Conservation (phyloP, 2,113 vertebrate genomes). For the Entelurus aequoreus region DNA sequence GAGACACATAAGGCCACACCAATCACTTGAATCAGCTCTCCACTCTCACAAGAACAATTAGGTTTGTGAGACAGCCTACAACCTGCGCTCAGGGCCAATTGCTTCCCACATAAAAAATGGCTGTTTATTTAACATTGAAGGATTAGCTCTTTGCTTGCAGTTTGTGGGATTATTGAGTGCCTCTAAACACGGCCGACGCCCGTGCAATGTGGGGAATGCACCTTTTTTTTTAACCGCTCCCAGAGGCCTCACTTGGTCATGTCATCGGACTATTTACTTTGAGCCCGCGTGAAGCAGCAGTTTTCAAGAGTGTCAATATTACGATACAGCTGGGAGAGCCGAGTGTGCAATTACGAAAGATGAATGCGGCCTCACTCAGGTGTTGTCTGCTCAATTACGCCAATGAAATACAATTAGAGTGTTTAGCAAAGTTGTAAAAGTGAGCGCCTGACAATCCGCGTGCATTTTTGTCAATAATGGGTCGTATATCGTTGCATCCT, state of each 20-base stretch:
- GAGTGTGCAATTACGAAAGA: slow-evolving; percentile 22
- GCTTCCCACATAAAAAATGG: slow-evolving; percentile 38
- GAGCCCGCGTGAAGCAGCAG: slow-evolving; percentile 31
- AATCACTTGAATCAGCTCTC: slow-evolving; percentile 48
- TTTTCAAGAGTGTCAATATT: slow-evolving; percentile 39
- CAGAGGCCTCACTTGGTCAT: slow-evolving; percentile 37
- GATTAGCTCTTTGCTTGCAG: slow-evolving; percentile 38
- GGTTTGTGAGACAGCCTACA: slow-evolving; percentile 28
- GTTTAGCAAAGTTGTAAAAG: slow-evolving; percentile 18
- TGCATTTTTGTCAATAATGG: slow-evolving; percentile 3
- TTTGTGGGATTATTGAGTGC: slow-evolving; percentile 47
- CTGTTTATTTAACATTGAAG: slow-evolving; percentile 51
- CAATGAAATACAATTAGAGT: slow-evolving; percentile 4
- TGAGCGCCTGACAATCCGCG: slow-evolving; percentile 1
- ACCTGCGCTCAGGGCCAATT: slow-evolving; percentile 19
- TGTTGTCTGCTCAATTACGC: slow-evolving; percentile 2
- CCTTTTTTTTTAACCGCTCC: slow-evolving; percentile 47
- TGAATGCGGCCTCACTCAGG: slow-evolving; percentile 23
- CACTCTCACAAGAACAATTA: slow-evolving; percentile 46
- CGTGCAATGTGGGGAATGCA: slow-evolving; percentile 28
- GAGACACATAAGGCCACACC: slow-evolving; percentile 38
- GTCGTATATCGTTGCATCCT: background rate
- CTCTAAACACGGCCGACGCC: slow-evolving; percentile 35
- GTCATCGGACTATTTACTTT: slow-evolving; percentile 36
- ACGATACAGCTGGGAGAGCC: slow-evolving; percentile 12